Evolutionary conservation across 1,140 invertebrate species (phyloP).

Genomic region (Eupeodes corollae): DNA sequence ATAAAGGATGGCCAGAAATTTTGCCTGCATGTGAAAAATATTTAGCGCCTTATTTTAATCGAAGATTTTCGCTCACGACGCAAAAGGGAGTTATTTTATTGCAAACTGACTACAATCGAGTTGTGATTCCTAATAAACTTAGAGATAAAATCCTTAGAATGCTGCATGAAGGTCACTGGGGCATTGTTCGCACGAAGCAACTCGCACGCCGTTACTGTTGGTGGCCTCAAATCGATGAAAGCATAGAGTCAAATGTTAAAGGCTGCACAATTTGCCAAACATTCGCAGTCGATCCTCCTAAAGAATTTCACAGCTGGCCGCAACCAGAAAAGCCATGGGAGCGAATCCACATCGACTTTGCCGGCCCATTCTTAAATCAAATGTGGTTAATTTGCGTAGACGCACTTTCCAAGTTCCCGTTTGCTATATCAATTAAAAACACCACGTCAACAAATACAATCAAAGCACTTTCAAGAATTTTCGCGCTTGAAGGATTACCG

Average conservation of each 20-base stretch:
- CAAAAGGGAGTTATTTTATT: too few species aligned
- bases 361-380: conserved; percentile 10
- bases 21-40: too few species aligned
- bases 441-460: conserved; percentile 2
- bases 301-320: conserved; percentile 14
- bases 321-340: conserved; percentile 17
- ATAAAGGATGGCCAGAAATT: too few species aligned
- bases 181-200: neutral
- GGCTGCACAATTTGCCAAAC: neutral
- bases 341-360: conserved; percentile 17
- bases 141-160: neutral
- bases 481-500: conserved; percentile 9
- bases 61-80: too few species aligned
- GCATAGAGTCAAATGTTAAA: neutral
- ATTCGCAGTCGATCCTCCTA: neutral
- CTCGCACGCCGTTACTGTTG: neutral
- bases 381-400: conserved; percentile 38
- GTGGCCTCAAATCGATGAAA: neutral
- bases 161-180: neutral
- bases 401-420: conserved; percentile 26
- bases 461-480: conserved; percentile 4
- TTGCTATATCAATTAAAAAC: conserved; percentile 4
- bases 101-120: too few species aligned
- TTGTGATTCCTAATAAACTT: too few species aligned
- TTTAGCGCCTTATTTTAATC: too few species aligned